These are phyloP conservation scores for Leucopsar rothschildi DNA, from an alignment of 2,113 vertebrate genomes.

Conservation along the genomic window DNA sequence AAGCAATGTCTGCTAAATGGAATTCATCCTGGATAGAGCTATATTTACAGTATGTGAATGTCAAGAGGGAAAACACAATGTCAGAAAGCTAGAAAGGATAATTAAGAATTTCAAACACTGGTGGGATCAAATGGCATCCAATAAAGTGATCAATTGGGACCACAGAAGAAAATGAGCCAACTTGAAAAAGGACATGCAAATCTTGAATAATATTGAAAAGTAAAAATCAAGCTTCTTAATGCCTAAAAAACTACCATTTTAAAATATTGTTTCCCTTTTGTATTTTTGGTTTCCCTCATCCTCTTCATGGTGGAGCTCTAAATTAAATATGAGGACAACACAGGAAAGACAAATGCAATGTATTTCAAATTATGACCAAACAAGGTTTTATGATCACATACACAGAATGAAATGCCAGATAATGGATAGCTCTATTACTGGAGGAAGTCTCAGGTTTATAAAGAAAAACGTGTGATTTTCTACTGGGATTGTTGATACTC, in stretches of 20 bases:
- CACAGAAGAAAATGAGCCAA: not conserved
- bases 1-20: conserved; percentile 13
- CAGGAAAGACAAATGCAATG: not conserved
- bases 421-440: not conserved
- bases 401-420: not conserved
- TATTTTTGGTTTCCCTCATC: not conserved
- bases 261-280: not conserved
- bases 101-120: not conserved
- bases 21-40: not conserved
- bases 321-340: not conserved
- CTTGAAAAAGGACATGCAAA: not conserved
- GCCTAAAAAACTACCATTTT: not conserved
- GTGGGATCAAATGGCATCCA: not conserved
- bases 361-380: not conserved
- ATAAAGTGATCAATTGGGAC: not conserved
- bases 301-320: not conserved
- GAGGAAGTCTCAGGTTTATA: not conserved
- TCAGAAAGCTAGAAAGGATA: not conserved
- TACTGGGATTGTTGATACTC: not conserved
- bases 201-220: not conserved
- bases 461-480: not conserved
- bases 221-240: not conserved
- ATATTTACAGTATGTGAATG: conserved; percentile 17
- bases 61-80: conserved; percentile 30
- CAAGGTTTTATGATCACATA: not conserved